These are phyloP conservation scores for Noctua fimbriata DNA, from an alignment of 2,888 invertebrate genomes.

Conservation along the genomic window DNA sequence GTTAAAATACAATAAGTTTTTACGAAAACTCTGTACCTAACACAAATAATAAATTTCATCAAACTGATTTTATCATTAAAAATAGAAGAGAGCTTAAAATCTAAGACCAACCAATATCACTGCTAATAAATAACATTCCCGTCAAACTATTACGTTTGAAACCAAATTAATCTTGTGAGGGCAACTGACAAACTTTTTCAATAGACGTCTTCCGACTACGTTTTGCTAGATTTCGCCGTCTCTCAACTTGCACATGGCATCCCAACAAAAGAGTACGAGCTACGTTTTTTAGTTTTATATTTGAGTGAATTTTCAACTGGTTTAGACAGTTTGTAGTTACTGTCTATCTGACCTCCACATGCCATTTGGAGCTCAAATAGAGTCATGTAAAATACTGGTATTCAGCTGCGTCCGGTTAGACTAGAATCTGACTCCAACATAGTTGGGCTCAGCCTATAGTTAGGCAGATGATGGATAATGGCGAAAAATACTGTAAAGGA, in stretches of 20 bases:
- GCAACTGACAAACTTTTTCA: constrained; percentile 52
- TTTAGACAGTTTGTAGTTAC: background rate
- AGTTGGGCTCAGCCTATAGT: background rate
- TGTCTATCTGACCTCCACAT: background rate
- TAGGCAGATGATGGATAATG: background rate
- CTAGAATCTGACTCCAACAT: background rate
- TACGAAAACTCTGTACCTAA: no score
- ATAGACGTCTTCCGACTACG: constrained; percentile 42
- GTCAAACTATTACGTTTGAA: constrained; percentile 44
- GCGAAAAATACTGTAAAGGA: background rate
- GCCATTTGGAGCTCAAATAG: background rate
- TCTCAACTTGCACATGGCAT: constrained; percentile 19
- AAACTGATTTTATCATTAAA: background rate
- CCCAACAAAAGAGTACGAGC: constrained; percentile 23
- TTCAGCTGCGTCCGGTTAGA: background rate
- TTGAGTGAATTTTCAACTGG: constrained; percentile 14
- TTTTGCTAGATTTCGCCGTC: constrained; percentile 9
- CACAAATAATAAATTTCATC: background rate
- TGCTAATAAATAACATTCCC: constrained; percentile 10
- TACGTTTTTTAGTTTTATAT: constrained; percentile 25
- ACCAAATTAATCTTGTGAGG: constrained; percentile 44
- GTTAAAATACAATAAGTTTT: background rate
- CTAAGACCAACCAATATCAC: constrained; percentile 7
- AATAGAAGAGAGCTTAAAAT: background rate
- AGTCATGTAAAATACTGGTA: background rate